Evolutionary conservation across 2,113 vertebrate species (phyloP).

Genomic region (Neotragus moschatus): DNA sequence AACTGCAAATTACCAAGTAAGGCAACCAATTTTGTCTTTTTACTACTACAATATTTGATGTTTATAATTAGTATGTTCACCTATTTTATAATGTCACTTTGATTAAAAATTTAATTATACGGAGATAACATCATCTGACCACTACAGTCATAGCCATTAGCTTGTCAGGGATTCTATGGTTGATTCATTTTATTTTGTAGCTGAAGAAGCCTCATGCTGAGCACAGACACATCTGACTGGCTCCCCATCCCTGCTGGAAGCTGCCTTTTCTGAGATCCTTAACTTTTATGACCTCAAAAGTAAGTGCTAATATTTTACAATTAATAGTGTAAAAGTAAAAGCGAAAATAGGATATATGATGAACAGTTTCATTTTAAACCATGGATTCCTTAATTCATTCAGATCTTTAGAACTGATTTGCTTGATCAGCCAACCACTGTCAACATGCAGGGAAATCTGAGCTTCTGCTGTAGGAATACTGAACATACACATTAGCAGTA

Average conservation of each 20-base stretch:
- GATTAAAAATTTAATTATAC: neutral
- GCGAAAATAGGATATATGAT: constrained; percentile 68
- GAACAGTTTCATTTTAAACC: constrained; percentile 65
- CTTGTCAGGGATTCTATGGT: constrained; percentile 76
- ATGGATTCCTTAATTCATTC: constrained; percentile 47
- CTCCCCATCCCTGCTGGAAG: constrained; percentile 78
- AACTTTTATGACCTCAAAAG: constrained; percentile 72
- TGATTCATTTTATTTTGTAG: constrained; percentile 66
- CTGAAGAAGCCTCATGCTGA: constrained; percentile 72
- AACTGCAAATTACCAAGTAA: neutral
- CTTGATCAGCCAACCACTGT: neutral
- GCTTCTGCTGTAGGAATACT: constrained; percentile 10
- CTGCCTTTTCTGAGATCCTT: constrained; percentile 66
- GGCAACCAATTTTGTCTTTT: neutral
- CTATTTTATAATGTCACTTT: neutral
- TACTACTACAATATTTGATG: neutral
- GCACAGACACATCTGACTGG: constrained; percentile 76
- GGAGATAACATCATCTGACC: neutral
- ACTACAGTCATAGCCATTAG: constrained; percentile 70
- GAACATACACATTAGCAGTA: neutral
- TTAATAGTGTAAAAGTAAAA: constrained; percentile 68
- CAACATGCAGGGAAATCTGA: neutral
- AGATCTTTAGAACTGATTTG: neutral
- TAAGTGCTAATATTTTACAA: constrained; percentile 78
- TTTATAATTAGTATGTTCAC: neutral